phyloP scores from a whole-genome alignment of 2,888 invertebrate species.

The Sialis fuliginosa region DNA sequence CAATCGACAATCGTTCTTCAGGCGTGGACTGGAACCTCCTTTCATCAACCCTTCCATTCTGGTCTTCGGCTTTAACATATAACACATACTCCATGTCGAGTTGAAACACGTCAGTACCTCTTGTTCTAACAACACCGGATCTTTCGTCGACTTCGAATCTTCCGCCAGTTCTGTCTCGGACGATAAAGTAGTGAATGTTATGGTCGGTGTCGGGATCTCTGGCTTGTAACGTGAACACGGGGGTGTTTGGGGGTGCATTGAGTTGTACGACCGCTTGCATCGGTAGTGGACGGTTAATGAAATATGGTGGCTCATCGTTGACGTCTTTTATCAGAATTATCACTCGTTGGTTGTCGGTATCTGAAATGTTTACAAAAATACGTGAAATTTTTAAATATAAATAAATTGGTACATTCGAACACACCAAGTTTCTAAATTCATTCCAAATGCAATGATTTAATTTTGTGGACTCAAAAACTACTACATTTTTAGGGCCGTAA shows the following conservation, averaged over 20 bases:
- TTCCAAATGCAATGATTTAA: too few relatives aligned
- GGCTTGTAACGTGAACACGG: constrained; percentile 93
- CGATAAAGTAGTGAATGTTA: constrained; percentile 90
- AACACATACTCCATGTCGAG: constrained; percentile 92
- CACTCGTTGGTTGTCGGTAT: constrained; percentile 87
- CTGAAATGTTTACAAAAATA: constrained; percentile 31
- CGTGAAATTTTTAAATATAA: too few relatives aligned
- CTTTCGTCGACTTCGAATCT: constrained; percentile 77
- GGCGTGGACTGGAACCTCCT: constrained; percentile 77
- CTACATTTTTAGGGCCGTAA: too few relatives aligned
- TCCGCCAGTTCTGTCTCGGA: constrained; percentile 70
- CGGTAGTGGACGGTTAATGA: constrained; percentile 90
- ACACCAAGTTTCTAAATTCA: too few relatives aligned
- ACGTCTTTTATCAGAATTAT: constrained; percentile 91
- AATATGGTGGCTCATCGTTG: constrained; percentile 93
- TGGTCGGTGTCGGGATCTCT: constrained; percentile 93
- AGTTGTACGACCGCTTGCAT: constrained; percentile 95
- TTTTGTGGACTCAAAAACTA: too few relatives aligned
- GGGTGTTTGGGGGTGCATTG: constrained; percentile 88
- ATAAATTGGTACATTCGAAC: too few relatives aligned
- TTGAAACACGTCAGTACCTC: constrained; percentile 83
- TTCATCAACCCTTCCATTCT: constrained; percentile 84
- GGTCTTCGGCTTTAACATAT: constrained; percentile 92
- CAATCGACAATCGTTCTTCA: constrained; percentile 81
- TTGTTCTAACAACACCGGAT: constrained; percentile 80